Evolutionary conservation across 2,888 invertebrate species (phyloP), one percentile per base, ranked within the genome.

Genomic region (Plutella xylostella): DNA sequence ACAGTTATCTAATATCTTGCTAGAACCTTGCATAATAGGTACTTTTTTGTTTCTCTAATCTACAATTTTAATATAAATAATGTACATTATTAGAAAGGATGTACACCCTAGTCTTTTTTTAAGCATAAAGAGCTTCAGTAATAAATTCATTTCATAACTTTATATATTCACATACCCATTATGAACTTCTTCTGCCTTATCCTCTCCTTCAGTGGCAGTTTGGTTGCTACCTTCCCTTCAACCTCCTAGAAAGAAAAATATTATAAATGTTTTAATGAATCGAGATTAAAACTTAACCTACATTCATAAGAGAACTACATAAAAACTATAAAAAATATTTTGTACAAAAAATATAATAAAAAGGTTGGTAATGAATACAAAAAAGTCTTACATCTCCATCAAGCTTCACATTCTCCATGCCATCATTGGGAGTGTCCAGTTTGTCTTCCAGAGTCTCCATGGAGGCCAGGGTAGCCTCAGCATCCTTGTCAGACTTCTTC

Each of bases 401-500:
- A 48, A 90, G 68, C 63, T 91, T 89, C 5, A 92, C 85, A 55
- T 88, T 91, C 65, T 91, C 92, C 82, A 92, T 86, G 21, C 91
- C 92, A 62, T 91, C 91, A 59, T 89, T 89, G 45, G 89, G 90
- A 14, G 88, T 86, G 53, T 88, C 87, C 45, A 88, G 85, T 53
- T 89, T 89, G 56, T 93, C 93, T 61, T 92, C 93, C 37, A 93
- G 75, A 0, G 93, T 93, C 69, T 93, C 93, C 87, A 91, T 90
- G 5, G 93, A 93, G 1, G 93, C 93, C 42, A 93, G 79, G 17
- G 91, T 89, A 5, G 91, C 92, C 54, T 88, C 88, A n/a, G 73
- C 69, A 48, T 86, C 86, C 46, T 84, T 86, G 40, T 82, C 71
- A 46, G 87, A 85, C 31, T 60, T 75, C 57, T 80, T 86, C 58